phyloP scores from a whole-genome alignment of 2,797 vertebrate species.

The Echeneis naucrates region DNA sequence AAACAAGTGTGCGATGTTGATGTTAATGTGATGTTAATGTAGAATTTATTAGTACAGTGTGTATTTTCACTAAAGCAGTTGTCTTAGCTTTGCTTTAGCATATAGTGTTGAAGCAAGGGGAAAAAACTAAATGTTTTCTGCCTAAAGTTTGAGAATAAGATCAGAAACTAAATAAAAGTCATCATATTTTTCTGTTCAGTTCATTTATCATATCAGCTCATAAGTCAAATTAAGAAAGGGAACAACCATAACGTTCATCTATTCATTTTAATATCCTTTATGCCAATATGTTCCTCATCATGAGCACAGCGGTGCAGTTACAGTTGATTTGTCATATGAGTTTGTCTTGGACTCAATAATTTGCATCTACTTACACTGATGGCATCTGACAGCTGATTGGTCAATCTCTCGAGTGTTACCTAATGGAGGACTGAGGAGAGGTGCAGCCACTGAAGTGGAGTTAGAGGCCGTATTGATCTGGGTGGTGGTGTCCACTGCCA shows the following conservation, averaged over 20 bases:
- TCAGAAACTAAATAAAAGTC: no score
- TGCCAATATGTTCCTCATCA: background rate
- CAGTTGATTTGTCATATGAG: background rate
- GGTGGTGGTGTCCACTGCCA: conserved; percentile 53
- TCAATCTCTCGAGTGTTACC: conserved; percentile 68
- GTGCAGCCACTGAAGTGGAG: conserved; percentile 47
- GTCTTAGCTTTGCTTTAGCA: conserved; percentile 8
- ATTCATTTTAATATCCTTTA: background rate
- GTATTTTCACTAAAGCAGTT: background rate
- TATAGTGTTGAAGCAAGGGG: background rate
- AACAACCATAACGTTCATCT: background rate
- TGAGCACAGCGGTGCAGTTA: background rate
- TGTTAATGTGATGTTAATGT: background rate
- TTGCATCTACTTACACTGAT: conserved; percentile 64
- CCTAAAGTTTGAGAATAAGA: background rate
- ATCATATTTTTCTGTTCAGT: no score
- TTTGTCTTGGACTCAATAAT: background rate
- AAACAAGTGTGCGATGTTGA: conserved; percentile 5
- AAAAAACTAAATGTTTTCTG: background rate
- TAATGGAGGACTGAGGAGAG: conserved; percentile 63
- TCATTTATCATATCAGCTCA: no score
- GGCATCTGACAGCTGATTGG: conserved; percentile 53
- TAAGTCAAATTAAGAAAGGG: background rate
- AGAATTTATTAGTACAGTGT: no score
- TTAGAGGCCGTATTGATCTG: conserved; percentile 63